Evolutionary conservation across 2,797 vertebrate genomes (phyloP).

Genomic region (Masticophis lateralis): DNA sequence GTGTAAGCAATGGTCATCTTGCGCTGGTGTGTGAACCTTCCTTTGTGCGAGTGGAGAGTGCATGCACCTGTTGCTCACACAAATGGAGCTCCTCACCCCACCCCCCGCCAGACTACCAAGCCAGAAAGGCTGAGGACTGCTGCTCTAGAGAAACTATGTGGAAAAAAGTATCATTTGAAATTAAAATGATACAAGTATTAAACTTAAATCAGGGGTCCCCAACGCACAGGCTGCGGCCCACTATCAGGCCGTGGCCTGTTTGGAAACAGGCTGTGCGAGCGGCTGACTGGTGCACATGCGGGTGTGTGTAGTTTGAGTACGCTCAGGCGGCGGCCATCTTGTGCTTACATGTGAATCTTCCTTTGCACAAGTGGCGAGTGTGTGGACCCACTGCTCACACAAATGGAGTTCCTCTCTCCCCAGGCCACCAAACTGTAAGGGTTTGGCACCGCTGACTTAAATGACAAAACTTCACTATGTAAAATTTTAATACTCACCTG

Average conservation of each 20-base stretch:
- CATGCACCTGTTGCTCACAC: neutral
- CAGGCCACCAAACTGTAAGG: neutral
- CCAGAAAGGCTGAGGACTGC: neutral
- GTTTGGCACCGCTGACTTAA: neutral
- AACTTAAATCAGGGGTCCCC: neutral
- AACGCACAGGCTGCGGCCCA: neutral
- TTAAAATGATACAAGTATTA: neutral
- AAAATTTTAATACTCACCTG: slow-evolving; percentile 76
- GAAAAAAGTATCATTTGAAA: neutral
- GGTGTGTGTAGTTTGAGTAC: no score
- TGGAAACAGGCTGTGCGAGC: neutral
- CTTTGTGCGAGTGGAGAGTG: fast-evolving
- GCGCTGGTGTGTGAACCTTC: neutral
- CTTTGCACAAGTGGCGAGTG: no score
- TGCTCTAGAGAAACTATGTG: neutral
- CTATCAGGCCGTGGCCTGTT: neutral
- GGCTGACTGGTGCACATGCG: neutral
- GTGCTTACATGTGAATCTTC: no score
- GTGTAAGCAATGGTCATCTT: fast-evolving
- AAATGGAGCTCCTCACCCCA: neutral
- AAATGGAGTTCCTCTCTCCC: no score
- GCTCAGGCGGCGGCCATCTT: no score
- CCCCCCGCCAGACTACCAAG: neutral
- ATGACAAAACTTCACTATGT: neutral
- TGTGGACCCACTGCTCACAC: no score